These are phyloP conservation scores for Gulo gulo DNA, from an alignment of 2,113 vertebrate genomes.

Conservation along the genomic window DNA sequence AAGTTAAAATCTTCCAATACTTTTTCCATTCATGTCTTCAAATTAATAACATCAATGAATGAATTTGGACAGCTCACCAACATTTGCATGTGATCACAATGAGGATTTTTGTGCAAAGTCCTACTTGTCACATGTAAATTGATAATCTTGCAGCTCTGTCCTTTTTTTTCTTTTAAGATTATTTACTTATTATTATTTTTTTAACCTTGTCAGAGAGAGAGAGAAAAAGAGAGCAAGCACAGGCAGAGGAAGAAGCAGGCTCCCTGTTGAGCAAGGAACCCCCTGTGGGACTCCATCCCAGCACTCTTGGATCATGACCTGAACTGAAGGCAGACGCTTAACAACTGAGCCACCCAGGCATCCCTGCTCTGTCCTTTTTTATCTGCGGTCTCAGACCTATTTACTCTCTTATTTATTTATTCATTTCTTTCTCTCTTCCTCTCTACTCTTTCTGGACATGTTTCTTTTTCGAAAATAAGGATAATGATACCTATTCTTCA, in stretches of 20 bases:
- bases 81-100: not conserved
- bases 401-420: not conserved
- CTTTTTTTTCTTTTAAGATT: not conserved
- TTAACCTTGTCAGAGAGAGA: too few species aligned
- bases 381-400: not conserved
- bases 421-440: not conserved
- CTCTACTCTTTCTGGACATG: not conserved
- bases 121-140: not conserved
- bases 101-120: not conserved
- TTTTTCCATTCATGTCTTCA: not conserved
- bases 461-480: not conserved
- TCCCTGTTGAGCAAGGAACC: too few species aligned
- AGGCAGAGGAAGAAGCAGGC: too few species aligned
- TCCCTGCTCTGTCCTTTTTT: not conserved
- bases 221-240: too few species aligned
- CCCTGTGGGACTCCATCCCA: too few species aligned
- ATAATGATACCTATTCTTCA: not conserved
- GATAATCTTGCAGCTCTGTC: not conserved
- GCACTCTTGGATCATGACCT: too few species aligned
- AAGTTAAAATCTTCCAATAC: not conserved
- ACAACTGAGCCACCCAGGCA: too few species aligned
- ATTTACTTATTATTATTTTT: too few species aligned
- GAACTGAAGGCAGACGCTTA: too few species aligned
- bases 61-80: fast-evolving
- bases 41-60: not conserved